Percentiles rank a stretch among this genome's conserved stretches.
These are phyloP conservation scores for Cryptotis parvus DNA, from an alignment of 2,113 vertebrate genomes.

Conservation along the genomic window DNA sequence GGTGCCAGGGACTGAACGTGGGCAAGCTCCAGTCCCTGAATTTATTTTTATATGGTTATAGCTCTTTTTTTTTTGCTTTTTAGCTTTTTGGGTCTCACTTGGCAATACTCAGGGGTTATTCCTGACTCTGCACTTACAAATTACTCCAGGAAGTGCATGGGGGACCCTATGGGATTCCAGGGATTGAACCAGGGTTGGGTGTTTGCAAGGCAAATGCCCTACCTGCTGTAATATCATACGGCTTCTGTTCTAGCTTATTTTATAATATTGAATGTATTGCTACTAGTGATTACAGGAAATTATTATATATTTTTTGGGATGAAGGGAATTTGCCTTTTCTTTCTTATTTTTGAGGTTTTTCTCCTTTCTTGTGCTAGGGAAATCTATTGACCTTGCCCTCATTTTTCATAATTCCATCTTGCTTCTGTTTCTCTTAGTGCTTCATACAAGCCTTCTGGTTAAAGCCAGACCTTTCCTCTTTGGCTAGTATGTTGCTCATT, in stretches of 20 bases:
- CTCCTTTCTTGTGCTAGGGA: not conserved
- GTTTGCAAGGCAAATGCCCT: too few relatives aligned
- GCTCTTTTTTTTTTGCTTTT: too few relatives aligned
- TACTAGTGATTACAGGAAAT: not conserved
- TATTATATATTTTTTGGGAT: not conserved
- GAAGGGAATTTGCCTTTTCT: not conserved
- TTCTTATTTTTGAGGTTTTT: not conserved
- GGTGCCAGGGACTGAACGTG: too few relatives aligned
- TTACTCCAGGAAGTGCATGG: too few relatives aligned
- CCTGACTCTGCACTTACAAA: too few relatives aligned
- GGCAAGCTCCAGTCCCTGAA: too few relatives aligned
- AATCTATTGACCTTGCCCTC: not conserved
- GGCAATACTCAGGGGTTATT: too few relatives aligned
- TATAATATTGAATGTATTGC: conserved; percentile 6
- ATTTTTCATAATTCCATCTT: not conserved
- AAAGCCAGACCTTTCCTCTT: not conserved
- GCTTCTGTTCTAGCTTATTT: too few relatives aligned
- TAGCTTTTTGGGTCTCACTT: too few relatives aligned
- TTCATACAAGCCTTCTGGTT: not conserved
- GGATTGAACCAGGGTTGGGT: too few relatives aligned
- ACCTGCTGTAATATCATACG: too few relatives aligned
- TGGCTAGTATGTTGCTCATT: not conserved
- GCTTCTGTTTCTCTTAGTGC: not conserved
- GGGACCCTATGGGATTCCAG: too few relatives aligned
- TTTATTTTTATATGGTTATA: conserved; percentile 12